phyloP scores from a whole-genome alignment of 2,113 vertebrate species.

The Oxygymnocypris stewartii region DNA sequence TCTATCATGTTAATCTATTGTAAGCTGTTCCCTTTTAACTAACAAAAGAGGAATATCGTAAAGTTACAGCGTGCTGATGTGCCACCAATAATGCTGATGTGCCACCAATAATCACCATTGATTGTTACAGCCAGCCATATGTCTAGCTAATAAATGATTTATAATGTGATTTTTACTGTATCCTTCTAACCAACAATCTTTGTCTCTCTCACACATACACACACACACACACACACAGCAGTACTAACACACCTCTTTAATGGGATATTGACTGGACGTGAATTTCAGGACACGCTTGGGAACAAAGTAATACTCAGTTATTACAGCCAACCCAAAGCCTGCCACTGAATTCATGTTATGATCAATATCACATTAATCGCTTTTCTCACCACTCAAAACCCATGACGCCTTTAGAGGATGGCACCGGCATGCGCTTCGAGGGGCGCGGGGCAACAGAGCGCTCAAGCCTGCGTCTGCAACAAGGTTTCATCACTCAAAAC shows the following conservation, averaged over 20 bases:
- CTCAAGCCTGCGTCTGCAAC: background rate
- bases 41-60: slow-evolving; percentile 10
- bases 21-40: background rate
- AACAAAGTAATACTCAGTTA: slow-evolving; percentile 50
- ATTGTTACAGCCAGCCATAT: slow-evolving; percentile 34
- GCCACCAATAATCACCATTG: slow-evolving; percentile 37
- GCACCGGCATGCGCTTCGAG: background rate
- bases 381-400: slow-evolving; percentile 45
- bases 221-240: background rate
- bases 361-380: slow-evolving; percentile 53
- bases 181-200: slow-evolving; percentile 6
- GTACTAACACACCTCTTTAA: slow-evolving; percentile 39
- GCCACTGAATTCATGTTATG: slow-evolving; percentile 39
- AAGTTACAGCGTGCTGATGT: slow-evolving; percentile 30
- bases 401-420: slow-evolving; percentile 37
- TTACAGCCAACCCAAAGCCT: slow-evolving; percentile 44
- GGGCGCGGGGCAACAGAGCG: background rate
- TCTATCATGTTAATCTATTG: background rate
- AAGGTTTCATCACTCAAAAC: slow-evolving; percentile 40
- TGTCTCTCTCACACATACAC: slow-evolving; percentile 3
- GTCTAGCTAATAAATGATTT: slow-evolving; percentile 39
- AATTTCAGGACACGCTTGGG: slow-evolving; percentile 45
- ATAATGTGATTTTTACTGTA: slow-evolving; percentile 28
- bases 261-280: slow-evolving; percentile 51
- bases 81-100: slow-evolving; percentile 37